Conservation (phyloP, 2,797 vertebrate species). For the Sebastes trivittatus region DNA sequence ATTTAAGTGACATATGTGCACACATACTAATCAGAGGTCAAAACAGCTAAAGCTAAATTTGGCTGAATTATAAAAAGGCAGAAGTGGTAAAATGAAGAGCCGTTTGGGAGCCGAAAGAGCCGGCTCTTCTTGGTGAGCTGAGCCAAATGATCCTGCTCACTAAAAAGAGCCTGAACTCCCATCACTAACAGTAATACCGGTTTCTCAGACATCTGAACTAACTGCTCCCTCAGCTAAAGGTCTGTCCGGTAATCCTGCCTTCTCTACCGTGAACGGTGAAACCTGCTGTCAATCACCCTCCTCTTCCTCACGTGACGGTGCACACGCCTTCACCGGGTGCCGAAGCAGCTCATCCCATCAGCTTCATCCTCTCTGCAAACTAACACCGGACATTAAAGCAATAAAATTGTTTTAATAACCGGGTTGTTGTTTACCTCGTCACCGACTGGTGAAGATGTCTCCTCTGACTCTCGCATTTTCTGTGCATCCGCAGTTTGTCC, state of each 20-base stretch:
- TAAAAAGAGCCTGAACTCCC: too few relatives aligned
- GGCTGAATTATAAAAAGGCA: too few relatives aligned
- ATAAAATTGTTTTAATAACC: not conserved
- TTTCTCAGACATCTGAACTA: not conserved
- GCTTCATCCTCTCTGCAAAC: conserved; percentile 16
- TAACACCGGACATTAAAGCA: not conserved
- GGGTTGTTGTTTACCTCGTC: conserved; percentile 61
- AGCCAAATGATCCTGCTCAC: too few relatives aligned
- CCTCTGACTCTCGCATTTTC: conserved; percentile 69
- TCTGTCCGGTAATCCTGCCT: conserved; percentile 3
- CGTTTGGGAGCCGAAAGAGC: too few relatives aligned
- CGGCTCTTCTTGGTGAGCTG: too few relatives aligned
- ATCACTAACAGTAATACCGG: too few relatives aligned
- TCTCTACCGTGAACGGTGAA: conserved; percentile 16
- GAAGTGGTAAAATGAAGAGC: too few relatives aligned
- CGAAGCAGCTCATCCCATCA: not conserved
- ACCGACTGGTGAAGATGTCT: conserved; percentile 70
- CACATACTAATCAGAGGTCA: too few relatives aligned
- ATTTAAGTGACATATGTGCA: too few relatives aligned
- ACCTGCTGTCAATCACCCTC: conserved; percentile 58
- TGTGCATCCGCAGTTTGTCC: conserved; percentile 63
- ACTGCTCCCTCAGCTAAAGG: not conserved
- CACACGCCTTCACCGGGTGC: conserved; percentile 53
- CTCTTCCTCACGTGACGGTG: conserved; percentile 57
- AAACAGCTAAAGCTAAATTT: too few relatives aligned